These are phyloP conservation scores for Axea sp. DNA, from an alignment of 2,888 invertebrate genomes.

Conservation along the genomic window DNA sequence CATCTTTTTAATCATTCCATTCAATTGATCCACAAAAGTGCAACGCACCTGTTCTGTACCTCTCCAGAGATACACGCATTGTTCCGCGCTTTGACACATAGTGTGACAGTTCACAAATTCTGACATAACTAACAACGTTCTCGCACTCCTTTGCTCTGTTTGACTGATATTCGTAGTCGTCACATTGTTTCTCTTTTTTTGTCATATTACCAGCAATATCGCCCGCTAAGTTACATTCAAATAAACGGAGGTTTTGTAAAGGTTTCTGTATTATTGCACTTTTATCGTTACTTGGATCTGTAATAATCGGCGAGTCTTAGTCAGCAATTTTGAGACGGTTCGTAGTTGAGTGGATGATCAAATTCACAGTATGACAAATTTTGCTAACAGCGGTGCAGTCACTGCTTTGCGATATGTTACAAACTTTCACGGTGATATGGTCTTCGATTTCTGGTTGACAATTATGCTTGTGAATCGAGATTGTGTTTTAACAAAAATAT, in stretches of 20 bases:
- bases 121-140: conserved; percentile 31
- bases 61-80: conserved; percentile 74
- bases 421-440: too few relatives aligned
- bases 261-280: too few relatives aligned
- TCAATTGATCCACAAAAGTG: conserved; percentile 70
- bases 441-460: too few relatives aligned
- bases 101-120: conserved; percentile 53
- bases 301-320: too few relatives aligned
- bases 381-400: too few relatives aligned
- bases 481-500: too few relatives aligned
- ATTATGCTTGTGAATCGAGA: too few relatives aligned
- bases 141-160: conserved; percentile 9
- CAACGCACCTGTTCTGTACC: conserved; percentile 73
- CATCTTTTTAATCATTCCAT: conserved; percentile 78
- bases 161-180: conserved; percentile 33
- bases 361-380: too few relatives aligned
- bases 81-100: conserved; percentile 67
- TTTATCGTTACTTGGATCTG: too few relatives aligned
- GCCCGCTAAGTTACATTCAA: conserved; percentile 42
- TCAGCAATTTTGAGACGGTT: too few relatives aligned
- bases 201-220: conserved; percentile 64
- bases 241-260: conserved; percentile 14
- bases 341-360: too few relatives aligned
- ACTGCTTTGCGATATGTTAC: too few relatives aligned
- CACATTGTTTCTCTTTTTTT: conserved; percentile 46